phyloP scores from a whole-genome alignment of 30 jellyfish, hydroid and myxozoan genomes.

The Nemopilema nomurai region DNA sequence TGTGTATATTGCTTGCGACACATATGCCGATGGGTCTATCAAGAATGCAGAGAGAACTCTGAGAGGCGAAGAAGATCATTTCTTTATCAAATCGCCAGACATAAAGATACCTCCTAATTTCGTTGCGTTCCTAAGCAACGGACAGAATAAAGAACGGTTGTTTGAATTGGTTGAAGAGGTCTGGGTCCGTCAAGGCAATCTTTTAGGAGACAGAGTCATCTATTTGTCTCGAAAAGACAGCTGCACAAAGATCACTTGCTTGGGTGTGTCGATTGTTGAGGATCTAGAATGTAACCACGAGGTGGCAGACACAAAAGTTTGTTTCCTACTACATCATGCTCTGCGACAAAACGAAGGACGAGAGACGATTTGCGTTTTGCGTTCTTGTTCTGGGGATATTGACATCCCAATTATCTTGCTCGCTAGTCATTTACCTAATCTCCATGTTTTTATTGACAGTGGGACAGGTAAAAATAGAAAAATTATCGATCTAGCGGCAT shows the following conservation, averaged over 20 bases:
- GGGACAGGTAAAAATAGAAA: constrained; percentile 13
- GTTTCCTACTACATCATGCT: constrained; percentile 20
- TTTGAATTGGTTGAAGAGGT: constrained; percentile 27
- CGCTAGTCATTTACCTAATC: too few relatives aligned
- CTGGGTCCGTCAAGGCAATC: neutral
- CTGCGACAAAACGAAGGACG: too few relatives aligned
- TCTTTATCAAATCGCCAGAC: constrained; percentile 16
- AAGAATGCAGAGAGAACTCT: constrained; percentile 23
- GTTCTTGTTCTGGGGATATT: too few relatives aligned
- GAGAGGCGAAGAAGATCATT: neutral
- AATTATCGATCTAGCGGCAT: neutral
- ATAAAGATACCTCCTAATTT: constrained; percentile 14
- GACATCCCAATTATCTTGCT: too few relatives aligned
- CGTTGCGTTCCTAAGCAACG: constrained; percentile 18
- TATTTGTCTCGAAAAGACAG: constrained; percentile 1
- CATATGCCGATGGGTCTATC: constrained; percentile 15
- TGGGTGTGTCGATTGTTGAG: neutral
- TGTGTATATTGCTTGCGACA: constrained; percentile 19
- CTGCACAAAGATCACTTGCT: neutral
- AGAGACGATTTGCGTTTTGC: too few relatives aligned
- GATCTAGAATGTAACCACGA: constrained; percentile 3
- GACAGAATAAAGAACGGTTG: constrained; percentile 34
- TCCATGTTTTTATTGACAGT: neutral
- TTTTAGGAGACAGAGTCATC: neutral
- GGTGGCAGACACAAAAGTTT: constrained; percentile 17